Evolutionary conservation across 2,797 vertebrate species (phyloP), one percentile per base, ranked within the genome.

Genomic region (Accipiter minullus): DNA sequence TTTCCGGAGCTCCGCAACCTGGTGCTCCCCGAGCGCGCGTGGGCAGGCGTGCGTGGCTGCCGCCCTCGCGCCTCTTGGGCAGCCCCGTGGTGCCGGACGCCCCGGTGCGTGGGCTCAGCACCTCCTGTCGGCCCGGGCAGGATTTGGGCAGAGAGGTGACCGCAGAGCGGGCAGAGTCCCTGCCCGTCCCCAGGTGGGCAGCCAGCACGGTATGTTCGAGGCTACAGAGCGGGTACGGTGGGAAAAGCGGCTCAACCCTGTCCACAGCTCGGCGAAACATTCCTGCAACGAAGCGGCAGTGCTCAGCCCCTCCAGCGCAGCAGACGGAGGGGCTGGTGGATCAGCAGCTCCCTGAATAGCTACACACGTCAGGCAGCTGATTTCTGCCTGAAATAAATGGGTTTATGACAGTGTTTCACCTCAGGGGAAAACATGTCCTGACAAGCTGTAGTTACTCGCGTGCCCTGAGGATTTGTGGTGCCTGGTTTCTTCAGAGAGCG

Each of bases 331-430:
- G 21, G 9, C 69, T 0, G 44, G 75, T 2, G 5, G 26, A 48
- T 21, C 74, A 26, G 50, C 7, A 0, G 75, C 58, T 68, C 82
- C 27, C 12, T 2, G 4, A 55, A 22, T 0, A 67, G 81, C 31
- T 6, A 16, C 71, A 13, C 19, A 29, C 11, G 2, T 15, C 83
- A 73, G 81, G 64, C 73, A 47, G 75, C 77, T 29, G 58, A 55
- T 72, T 92, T 36, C 81, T 81, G 69, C 85, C 92, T 32, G 66
- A 56, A 94, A 90, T 38, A 38, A 77, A 29, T 32, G 59, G 58
- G 90, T 71, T 94, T 97, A 79, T 55, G 59, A 53, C 64, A 73
- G 27, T 17, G 60, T 77, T 93, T 69, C 85, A 44, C 38, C 38
- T 23, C 36, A 19, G 58, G 93, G 83, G 56, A 93, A 74, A 45